Percentiles rank a stretch among this genome's conserved stretches.
phyloP scores from a whole-genome alignment of 2,797 vertebrate genomes.

The Karalla daura region DNA sequence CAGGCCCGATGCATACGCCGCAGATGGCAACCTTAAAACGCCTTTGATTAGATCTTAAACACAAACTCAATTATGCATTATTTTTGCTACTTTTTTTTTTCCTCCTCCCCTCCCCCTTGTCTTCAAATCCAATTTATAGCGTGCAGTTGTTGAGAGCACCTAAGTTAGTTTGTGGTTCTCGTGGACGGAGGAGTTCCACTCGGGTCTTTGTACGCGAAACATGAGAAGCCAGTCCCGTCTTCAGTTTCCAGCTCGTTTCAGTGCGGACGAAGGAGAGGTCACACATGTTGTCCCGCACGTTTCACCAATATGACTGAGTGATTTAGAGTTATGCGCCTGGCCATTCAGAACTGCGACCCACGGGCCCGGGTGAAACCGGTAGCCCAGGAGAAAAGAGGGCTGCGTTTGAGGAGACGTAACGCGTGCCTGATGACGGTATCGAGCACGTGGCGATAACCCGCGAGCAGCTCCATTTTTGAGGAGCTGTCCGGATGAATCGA shows the following conservation, averaged over 20 bases:
- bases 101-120: no score
- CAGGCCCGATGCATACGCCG: constrained; percentile 48
- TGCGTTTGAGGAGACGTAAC: constrained; percentile 9
- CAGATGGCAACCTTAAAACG: constrained; percentile 42
- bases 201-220: constrained; percentile 68
- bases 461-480: constrained; percentile 25
- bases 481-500: constrained; percentile 45
- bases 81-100: constrained; percentile 4
- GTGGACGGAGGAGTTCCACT: constrained; percentile 40
- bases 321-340: constrained; percentile 33
- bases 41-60: constrained; percentile 59
- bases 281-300: constrained; percentile 61
- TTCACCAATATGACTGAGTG: constrained; percentile 59
- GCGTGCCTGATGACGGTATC: constrained; percentile 29
- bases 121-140: constrained; percentile 6
- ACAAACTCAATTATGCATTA: constrained; percentile 50
- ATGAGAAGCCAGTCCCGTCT: constrained; percentile 62
- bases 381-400: constrained; percentile 5
- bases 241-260: constrained; percentile 70
- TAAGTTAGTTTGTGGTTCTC: constrained; percentile 15
- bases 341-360: constrained; percentile 1
- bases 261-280: constrained; percentile 70
- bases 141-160: constrained; percentile 1
- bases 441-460: constrained; percentile 35
- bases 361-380: constrained; percentile 18